These are phyloP conservation scores for Ammodytes marinus DNA, from an alignment of 2,113 vertebrate genomes.

Conservation along the genomic window DNA sequence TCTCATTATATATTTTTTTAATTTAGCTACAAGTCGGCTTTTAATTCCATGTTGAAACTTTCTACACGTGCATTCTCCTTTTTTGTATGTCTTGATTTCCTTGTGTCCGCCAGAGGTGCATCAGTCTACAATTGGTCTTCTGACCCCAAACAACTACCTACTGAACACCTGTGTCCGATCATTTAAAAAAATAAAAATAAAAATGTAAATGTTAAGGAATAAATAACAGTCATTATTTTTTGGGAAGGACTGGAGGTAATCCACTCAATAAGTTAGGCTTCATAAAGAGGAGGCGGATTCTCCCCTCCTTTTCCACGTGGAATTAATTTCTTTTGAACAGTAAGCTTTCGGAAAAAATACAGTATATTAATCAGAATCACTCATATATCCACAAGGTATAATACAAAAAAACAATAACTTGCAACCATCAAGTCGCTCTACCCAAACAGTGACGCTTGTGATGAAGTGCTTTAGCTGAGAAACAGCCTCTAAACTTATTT, in stretches of 20 bases:
- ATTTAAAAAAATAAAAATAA: conserved; percentile 38
- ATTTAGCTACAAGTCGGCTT: conserved; percentile 50
- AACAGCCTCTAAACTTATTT: conserved; percentile 14
- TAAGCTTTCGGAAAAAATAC: conserved; percentile 51
- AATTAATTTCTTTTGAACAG: conserved; percentile 68
- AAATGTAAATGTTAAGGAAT: conserved; percentile 27
- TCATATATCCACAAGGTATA: conserved; percentile 40
- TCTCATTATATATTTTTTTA: conserved; percentile 68
- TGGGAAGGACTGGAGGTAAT: conserved; percentile 60
- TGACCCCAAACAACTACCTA: conserved; percentile 21
- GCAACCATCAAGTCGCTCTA: background rate
- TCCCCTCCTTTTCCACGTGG: conserved; percentile 44
- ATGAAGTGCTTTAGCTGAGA: conserved; percentile 22
- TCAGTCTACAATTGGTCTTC: background rate
- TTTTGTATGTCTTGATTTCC: background rate
- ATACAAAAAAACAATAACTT: background rate
- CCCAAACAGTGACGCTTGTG: conserved; percentile 5
- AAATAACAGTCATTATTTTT: conserved; percentile 33
- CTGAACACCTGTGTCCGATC: conserved; percentile 13
- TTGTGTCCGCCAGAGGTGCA: conserved; percentile 31
- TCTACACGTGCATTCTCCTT: background rate
- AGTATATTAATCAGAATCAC: conserved; percentile 58
- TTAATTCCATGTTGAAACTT: conserved; percentile 35
- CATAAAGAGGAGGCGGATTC: conserved; percentile 55
- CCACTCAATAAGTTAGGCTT: conserved; percentile 46